phyloP scores from a whole-genome alignment of 2,888 invertebrate genomes.

The Lithophane socia region DNA sequence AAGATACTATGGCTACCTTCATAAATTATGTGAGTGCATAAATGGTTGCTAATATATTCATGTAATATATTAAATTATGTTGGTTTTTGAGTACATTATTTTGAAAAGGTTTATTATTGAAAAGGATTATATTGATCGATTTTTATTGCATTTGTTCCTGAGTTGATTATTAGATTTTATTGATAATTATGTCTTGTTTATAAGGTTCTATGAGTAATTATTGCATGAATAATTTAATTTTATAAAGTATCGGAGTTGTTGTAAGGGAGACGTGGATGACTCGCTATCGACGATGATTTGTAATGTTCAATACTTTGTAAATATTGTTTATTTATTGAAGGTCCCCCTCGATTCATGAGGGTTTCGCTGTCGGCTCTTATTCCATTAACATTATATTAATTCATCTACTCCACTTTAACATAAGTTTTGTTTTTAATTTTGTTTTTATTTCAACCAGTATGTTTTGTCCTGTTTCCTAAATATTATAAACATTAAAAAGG shows the following conservation, averaged over 20 bases:
- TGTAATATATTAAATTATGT: conserved; percentile 87
- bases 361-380: conserved; percentile 20
- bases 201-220: conserved; percentile 83
- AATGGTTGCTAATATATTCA: conserved; percentile 89
- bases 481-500: conserved; percentile 47
- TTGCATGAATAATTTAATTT: conserved; percentile 86
- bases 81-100: conserved; percentile 84
- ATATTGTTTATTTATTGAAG: conserved; percentile 69
- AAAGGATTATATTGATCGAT: conserved; percentile 85
- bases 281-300: conserved; percentile 30
- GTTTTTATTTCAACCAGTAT: conserved; percentile 29
- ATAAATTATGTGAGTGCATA: conserved; percentile 84
- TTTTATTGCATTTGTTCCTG: conserved; percentile 91
- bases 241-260: conserved; percentile 77
- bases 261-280: conserved; percentile 81
- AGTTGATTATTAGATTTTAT: conserved; percentile 90
- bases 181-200: conserved; percentile 83
- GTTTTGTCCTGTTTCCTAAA: conserved; percentile 21
- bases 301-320: conserved; percentile 61
- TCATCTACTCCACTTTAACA: conserved; percentile 25
- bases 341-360: conserved; percentile 20
- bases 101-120: conserved; percentile 83
- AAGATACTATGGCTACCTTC: conserved; percentile 88
- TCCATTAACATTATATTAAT: conserved; percentile 33
- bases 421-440: conserved; percentile 4